Evolutionary conservation across 2,113 vertebrate species (phyloP), one percentile per base, ranked within the genome.

Genomic region (Leptodactylus fuscus): DNA sequence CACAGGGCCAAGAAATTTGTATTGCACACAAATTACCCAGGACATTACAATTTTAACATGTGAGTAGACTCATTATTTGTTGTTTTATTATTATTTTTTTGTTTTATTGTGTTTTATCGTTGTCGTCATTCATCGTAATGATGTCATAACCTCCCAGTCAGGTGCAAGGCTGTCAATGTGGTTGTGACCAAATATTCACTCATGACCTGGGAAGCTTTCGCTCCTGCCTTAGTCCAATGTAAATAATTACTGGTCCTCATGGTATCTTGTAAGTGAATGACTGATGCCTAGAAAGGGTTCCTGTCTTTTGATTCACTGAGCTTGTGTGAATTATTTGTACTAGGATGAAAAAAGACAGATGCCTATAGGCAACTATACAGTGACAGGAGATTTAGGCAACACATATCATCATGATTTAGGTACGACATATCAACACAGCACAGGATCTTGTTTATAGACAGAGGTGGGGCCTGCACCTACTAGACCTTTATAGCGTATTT

Each of bases 31-130:
- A 99, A 99, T 93, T 99, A 93, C 79, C 98, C 98, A 12, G 98
- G 98, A 88, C 98, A 99, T 96, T 99, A 99, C 92, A 99, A 99
- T 93, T 99, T 99, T 81, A 99, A 98, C 88, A 99, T 99, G 98
- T 98, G 91, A 97, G 94, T 95, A 75, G 46, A 18, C 44, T 2
- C 29, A 16, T 36, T 4, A 0, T 20, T 7, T 51, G 0, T 51
- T 51, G 5, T 51, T 51, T 51, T 22, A 27, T n/a, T n/a, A n/a
- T n/a, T n/a, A n/a, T n/a, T n/a, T n/a, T n/a, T n/a, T n/a, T n/a
- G n/a, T n/a, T n/a, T n/a, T n/a, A n/a, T n/a, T n/a, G n/a, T n/a
- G n/a, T n/a, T n/a, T n/a, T n/a, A n/a, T n/a, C n/a, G n/a, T n/a
- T n/a, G n/a, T n/a, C n/a, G n/a, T n/a, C n/a, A n/a, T n/a, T n/a